phyloP scores from a whole-genome alignment of 2,797 vertebrate species.

The Tympanoctomys barrerae region DNA sequence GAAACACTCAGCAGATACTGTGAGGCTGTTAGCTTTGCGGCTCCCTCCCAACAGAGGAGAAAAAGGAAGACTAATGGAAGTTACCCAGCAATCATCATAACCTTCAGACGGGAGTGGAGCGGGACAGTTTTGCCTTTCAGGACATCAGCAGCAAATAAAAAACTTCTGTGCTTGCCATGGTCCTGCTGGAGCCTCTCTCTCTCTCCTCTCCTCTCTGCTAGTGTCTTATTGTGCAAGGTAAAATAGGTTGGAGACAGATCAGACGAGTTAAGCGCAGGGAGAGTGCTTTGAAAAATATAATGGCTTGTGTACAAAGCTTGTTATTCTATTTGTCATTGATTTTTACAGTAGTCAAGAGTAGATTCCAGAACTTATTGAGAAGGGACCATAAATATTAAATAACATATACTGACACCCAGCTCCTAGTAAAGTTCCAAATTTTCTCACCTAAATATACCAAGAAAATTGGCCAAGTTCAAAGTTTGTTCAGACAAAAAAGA shows the following conservation, averaged over 20 bases:
- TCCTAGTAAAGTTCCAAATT: constrained; percentile 18
- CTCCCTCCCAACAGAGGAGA: not conserved
- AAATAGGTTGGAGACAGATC: constrained; percentile 20
- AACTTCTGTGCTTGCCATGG: not conserved
- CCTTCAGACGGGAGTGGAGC: not conserved
- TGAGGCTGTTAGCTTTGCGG: not conserved
- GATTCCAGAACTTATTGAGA: constrained; percentile 48
- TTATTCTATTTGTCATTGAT: constrained; percentile 21
- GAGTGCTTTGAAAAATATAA: constrained; percentile 47
- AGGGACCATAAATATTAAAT: constrained; percentile 56
- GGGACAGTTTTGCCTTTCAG: not conserved
- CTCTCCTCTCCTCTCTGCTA: not conserved
- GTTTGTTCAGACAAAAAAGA: not conserved
- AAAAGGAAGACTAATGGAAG: not conserved
- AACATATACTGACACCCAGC: not conserved
- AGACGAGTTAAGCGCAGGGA: constrained; percentile 29
- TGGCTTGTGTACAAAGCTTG: not conserved
- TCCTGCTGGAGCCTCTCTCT: not conserved
- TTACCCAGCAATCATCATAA: not conserved
- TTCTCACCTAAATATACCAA: not conserved
- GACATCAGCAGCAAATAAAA: not conserved
- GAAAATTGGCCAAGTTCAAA: constrained; percentile 14
- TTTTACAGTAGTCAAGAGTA: constrained; percentile 31
- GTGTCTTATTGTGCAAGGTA: not conserved
- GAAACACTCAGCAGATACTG: not conserved